These are phyloP conservation scores for Pseudomyrmex sp. DNA, from an alignment of 1,140 invertebrate species.

Conservation along the genomic window DNA sequence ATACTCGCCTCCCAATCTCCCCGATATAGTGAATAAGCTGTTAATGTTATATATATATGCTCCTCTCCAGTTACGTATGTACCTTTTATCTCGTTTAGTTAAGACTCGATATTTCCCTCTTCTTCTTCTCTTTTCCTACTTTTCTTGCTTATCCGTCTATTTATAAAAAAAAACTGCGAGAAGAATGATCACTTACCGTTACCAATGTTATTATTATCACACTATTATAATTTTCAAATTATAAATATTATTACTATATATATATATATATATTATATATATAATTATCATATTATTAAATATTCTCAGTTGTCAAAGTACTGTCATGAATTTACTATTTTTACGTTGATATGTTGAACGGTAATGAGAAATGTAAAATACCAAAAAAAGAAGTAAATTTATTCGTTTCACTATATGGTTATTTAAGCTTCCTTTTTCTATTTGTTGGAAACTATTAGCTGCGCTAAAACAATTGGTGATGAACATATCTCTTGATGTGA, in stretches of 20 bases:
- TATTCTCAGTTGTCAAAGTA: slow-evolving; percentile 50
- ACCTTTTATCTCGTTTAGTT: slow-evolving; percentile 63
- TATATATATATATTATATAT: slow-evolving; percentile 10
- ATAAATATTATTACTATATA: slow-evolving; percentile 67
- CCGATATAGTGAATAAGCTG: slow-evolving; percentile 82
- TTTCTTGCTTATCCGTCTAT: slow-evolving; percentile 46
- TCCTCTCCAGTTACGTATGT: slow-evolving; percentile 67
- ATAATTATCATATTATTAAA: slow-evolving; percentile 51
- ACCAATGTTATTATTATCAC: slow-evolving; percentile 64
- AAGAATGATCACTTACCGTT: slow-evolving; percentile 60
- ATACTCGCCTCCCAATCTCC: slow-evolving; percentile 81
- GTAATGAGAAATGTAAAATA: slow-evolving; percentile 53
- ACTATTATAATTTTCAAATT: slow-evolving; percentile 68
- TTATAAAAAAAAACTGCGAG: slow-evolving; percentile 26
- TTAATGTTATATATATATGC: slow-evolving; percentile 83
- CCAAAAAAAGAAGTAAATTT: slow-evolving; percentile 61
- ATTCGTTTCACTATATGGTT: slow-evolving; percentile 51
- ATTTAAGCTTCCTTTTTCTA: slow-evolving; percentile 66
- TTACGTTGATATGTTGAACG: slow-evolving; percentile 56
- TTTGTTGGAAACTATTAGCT: slow-evolving; percentile 58
- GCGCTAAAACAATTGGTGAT: slow-evolving; percentile 51
- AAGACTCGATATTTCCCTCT: slow-evolving; percentile 57
- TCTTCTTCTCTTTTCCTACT: slow-evolving; percentile 38
- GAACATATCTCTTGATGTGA: slow-evolving; percentile 53
- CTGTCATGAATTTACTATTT: slow-evolving; percentile 55